Percentiles rank a stretch among this genome's conserved stretches.
These are phyloP conservation scores for Habropoda laboriosa DNA, from an alignment of 1,140 invertebrate genomes.

Conservation along the genomic window DNA sequence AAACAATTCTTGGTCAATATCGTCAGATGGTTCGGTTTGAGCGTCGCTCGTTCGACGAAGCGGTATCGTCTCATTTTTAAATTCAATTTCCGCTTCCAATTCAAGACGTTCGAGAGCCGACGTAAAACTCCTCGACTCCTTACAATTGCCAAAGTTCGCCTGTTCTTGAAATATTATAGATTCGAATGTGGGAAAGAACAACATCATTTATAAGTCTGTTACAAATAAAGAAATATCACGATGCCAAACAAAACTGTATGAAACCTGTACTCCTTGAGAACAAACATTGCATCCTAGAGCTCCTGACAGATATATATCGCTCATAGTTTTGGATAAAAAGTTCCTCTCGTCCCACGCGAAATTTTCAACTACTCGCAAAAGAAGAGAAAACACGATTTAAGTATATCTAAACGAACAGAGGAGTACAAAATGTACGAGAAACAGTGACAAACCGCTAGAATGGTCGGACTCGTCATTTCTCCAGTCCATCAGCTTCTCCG, in stretches of 20 bases:
- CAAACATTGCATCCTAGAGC: slow-evolving; percentile 51
- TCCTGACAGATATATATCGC: slow-evolving; percentile 59
- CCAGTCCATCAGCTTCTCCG: slow-evolving; percentile 69
- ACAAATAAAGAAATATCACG: background rate
- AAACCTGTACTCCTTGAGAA: slow-evolving; percentile 61
- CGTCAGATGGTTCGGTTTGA: slow-evolving; percentile 67
- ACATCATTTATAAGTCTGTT: background rate
- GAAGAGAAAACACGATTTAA: background rate
- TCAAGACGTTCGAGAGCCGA: slow-evolving; percentile 67
- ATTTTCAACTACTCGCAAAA: slow-evolving; percentile 64
- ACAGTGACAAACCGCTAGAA: slow-evolving; percentile 60
- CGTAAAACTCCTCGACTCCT: slow-evolving; percentile 60
- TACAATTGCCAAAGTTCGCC: slow-evolving; percentile 44
- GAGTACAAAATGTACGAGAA: background rate
- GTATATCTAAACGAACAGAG: background rate
- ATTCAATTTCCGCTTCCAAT: slow-evolving; percentile 55
- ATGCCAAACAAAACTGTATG: background rate
- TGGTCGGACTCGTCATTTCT: slow-evolving; percentile 65
- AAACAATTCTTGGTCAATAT: slow-evolving; percentile 46
- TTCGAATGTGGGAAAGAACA: background rate
- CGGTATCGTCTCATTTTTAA: slow-evolving; percentile 55
- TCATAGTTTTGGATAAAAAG: slow-evolving; percentile 56
- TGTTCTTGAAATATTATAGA: background rate
- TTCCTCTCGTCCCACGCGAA: slow-evolving; percentile 64
- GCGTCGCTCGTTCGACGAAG: slow-evolving; percentile 63